Percentiles rank a stretch among this genome's conserved stretches.
These are phyloP conservation scores for Phallusia fumigata DNA, from an alignment of 23 tunicate genomes.

Conservation along the genomic window DNA sequence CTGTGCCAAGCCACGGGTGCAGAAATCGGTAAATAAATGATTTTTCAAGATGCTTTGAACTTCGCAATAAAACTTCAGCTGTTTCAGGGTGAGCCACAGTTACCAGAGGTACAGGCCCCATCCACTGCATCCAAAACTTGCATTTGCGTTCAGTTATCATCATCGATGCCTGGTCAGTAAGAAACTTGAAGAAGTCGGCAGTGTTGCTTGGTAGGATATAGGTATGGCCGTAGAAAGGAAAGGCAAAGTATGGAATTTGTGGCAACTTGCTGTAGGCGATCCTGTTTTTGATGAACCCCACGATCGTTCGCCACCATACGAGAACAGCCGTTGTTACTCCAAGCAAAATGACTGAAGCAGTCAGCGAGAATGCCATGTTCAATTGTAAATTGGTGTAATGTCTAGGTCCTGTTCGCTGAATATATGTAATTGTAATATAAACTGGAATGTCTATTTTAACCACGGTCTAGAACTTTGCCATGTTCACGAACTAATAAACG, in stretches of 20 bases:
- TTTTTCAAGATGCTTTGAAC: conserved; percentile 82
- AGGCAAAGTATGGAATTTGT: conserved; percentile 11
- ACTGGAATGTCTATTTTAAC: too few relatives aligned
- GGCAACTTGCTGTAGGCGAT: background rate
- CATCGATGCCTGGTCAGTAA: background rate
- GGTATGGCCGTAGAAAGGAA: conserved; percentile 50
- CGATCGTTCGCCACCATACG: background rate
- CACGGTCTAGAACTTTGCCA: too few relatives aligned
- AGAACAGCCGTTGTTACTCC: background rate
- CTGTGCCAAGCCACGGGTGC: conserved; percentile 87
- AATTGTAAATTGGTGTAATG: too few relatives aligned
- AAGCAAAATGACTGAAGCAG: background rate
- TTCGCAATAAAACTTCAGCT: conserved; percentile 60
- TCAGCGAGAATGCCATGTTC: too few relatives aligned
- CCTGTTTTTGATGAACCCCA: background rate
- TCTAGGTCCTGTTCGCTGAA: too few relatives aligned
- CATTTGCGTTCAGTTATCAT: background rate
- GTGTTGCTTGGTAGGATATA: conserved; percentile 31
- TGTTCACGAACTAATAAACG: too few relatives aligned
- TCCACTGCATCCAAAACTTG: conserved; percentile 45
- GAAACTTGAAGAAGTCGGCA: conserved; percentile 23
- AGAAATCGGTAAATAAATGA: conserved; percentile 66
- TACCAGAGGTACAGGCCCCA: conserved; percentile 69
- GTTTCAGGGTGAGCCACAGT: conserved; percentile 59
- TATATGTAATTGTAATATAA: too few relatives aligned